Percentiles rank a stretch among this genome's conserved stretches.
These are phyloP conservation scores for Pandemis cinnamomeana DNA, from an alignment of 2,888 invertebrate species.

Conservation along the genomic window DNA sequence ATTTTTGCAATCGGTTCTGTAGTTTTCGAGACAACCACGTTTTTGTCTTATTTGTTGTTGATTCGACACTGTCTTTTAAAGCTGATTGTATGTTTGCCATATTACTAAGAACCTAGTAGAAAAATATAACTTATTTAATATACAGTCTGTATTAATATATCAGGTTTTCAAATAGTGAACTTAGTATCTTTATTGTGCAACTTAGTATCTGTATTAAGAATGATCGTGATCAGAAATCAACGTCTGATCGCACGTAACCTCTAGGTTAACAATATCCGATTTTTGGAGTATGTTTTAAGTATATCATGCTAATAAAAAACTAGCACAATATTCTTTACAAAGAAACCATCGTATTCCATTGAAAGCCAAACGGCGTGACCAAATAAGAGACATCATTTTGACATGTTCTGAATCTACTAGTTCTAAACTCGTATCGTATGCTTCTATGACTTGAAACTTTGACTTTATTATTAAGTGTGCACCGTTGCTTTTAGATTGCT, in stretches of 20 bases:
- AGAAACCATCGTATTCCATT: constrained; percentile 1
- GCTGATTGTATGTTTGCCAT: too few species aligned
- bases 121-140: too few species aligned
- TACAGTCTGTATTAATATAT: too few species aligned
- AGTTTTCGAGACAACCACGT: too few species aligned
- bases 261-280: not conserved
- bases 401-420: constrained; percentile 8
- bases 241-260: not conserved
- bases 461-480: not conserved
- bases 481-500: constrained; percentile 8
- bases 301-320: constrained; percentile 11
- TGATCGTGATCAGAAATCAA: not conserved
- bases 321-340: constrained; percentile 1
- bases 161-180: too few species aligned
- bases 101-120: too few species aligned
- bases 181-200: too few species aligned
- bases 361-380: constrained; percentile 17
- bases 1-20: too few species aligned
- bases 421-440: not conserved
- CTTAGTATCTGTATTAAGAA: too few species aligned
- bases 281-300: not conserved
- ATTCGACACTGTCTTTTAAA: too few species aligned
- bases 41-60: too few species aligned
- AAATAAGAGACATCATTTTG: constrained; percentile 16
- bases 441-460: not conserved